Evolutionary conservation across 2,113 vertebrate species (phyloP).

Genomic region (Axis porcinus): DNA sequence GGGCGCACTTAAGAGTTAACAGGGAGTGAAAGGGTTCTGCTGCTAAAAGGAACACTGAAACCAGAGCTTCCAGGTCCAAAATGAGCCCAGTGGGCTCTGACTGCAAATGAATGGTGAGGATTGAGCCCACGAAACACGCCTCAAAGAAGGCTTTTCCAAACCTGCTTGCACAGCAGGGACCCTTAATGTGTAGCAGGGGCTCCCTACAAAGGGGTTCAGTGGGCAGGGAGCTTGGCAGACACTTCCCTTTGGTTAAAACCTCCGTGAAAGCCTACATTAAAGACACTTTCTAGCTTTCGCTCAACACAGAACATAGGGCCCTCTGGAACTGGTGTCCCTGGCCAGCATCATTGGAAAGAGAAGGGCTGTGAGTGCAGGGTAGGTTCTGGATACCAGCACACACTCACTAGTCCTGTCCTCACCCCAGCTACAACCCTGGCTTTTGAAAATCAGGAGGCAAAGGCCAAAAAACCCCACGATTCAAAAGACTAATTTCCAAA

Average conservation of each 20-base stretch:
- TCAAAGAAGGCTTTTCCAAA: neutral
- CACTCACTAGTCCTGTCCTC: neutral
- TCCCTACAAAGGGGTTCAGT: neutral
- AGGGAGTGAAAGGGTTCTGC: neutral
- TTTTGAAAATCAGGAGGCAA: neutral
- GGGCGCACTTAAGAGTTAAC: neutral
- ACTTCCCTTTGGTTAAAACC: neutral
- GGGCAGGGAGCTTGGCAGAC: neutral
- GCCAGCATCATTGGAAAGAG: neutral
- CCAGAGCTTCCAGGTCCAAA: neutral
- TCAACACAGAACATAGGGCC: neutral
- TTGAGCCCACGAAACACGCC: neutral
- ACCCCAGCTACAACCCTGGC: neutral
- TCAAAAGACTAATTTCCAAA: neutral
- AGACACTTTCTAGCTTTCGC: neutral
- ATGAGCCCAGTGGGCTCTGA: neutral
- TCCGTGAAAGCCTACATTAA: neutral
- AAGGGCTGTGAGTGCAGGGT: neutral
- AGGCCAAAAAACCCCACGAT: neutral
- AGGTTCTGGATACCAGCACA: neutral
- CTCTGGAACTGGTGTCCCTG: neutral
- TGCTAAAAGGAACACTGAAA: neutral
- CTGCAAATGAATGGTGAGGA: neutral
- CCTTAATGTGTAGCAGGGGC: no score
- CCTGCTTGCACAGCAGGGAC: neutral